phyloP scores from a whole-genome alignment of 37 sponge, comb jelly and placozoan genomes.

The Petrosia ficiformis region DNA sequence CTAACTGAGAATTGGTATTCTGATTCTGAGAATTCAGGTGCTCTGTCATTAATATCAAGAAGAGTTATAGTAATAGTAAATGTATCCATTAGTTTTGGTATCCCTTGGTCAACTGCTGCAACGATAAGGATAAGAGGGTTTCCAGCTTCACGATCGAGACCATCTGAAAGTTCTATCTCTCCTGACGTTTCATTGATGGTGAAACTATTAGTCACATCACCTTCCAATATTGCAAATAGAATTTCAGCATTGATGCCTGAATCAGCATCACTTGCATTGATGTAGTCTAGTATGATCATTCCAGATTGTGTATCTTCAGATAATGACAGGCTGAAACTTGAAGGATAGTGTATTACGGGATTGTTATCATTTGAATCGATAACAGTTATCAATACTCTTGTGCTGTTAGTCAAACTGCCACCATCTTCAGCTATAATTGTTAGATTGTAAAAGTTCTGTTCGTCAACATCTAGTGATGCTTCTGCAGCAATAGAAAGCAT shows the following conservation, averaged over 20 bases:
- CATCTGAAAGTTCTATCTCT: conserved; percentile 9
- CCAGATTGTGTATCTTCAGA: conserved; percentile 59
- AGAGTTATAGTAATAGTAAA: conserved; percentile 31
- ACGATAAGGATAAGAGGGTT: conserved; percentile 18
- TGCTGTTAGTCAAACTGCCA: conserved; percentile 34
- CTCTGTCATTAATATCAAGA: conserved; percentile 60
- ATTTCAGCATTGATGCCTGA: conserved; percentile 61
- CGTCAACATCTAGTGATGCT: conserved; percentile 48
- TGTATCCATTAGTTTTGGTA: conserved; percentile 51
- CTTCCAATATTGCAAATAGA: conserved; percentile 30
- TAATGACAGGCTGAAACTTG: conserved; percentile 21
- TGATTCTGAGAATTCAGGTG: conserved; percentile 44
- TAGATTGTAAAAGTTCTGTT: conserved; percentile 38
- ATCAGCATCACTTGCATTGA: conserved; percentile 74
- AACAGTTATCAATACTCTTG: conserved; percentile 31
- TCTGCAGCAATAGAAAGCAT: conserved; percentile 19
- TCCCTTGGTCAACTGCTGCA: conserved; percentile 55
- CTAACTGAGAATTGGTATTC: conserved; percentile 17
- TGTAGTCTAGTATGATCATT: conserved; percentile 34
- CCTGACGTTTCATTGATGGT: conserved; percentile 49
- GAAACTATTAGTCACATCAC: conserved; percentile 48
- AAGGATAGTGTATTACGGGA: conserved; percentile 55
- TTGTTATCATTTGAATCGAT: conserved; percentile 71
- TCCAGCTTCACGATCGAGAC: conserved; percentile 52
- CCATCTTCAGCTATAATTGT: conserved; percentile 66